These are phyloP conservation scores for Galagoides demidoff DNA, from an alignment of 2,797 vertebrate genomes.

Conservation along the genomic window DNA sequence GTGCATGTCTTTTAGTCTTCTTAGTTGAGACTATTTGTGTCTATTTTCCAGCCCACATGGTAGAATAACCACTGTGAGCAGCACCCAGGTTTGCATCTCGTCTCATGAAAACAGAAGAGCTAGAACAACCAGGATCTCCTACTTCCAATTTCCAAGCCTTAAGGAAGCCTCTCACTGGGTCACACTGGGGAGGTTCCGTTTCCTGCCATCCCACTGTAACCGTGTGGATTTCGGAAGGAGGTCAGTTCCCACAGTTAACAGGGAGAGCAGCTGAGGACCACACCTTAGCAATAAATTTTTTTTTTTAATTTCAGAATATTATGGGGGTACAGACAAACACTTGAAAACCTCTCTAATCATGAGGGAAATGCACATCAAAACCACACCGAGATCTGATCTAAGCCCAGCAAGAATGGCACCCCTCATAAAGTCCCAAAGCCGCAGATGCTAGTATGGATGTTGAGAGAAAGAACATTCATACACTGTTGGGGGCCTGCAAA, in stretches of 20 bases:
- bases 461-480: no score
- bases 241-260: not conserved
- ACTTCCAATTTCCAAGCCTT: not conserved
- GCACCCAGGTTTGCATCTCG: not conserved
- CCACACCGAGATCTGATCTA: no score
- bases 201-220: not conserved
- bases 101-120: not conserved
- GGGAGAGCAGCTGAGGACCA: not conserved
- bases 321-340: no score
- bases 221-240: not conserved
- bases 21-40: not conserved
- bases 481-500: no score
- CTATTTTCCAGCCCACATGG: not conserved
- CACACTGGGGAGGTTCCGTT: not conserved
- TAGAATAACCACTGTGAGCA: not conserved
- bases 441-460: no score
- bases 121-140: not conserved
- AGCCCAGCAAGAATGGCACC: no score
- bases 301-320: no score
- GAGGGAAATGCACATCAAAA: no score
- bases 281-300: not conserved
- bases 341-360: no score
- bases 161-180: not conserved
- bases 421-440: no score
- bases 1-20: not conserved